A percentile compares a stretch with the other conserved stretches of the same genome.
Evolutionary conservation across 2,797 vertebrate species (phyloP).

Genomic region (Prionace glauca): DNA sequence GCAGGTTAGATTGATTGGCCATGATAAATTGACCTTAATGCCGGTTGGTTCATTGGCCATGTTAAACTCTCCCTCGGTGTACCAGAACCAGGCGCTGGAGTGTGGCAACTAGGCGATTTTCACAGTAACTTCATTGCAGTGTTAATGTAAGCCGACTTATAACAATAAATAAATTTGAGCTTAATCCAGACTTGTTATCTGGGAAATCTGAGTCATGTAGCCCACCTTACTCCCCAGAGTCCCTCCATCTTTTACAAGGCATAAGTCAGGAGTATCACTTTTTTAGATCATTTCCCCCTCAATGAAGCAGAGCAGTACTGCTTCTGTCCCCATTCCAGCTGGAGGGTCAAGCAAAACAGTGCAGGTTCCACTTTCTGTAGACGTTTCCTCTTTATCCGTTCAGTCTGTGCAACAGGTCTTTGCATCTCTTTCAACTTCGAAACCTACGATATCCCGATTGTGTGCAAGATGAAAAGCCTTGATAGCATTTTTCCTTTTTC

Average conservation of each 20-base stretch:
- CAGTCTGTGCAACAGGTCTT: slow-evolving; percentile 52
- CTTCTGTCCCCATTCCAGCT: slow-evolving; percentile 63
- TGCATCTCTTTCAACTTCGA: slow-evolving; percentile 61
- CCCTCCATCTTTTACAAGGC: neutral
- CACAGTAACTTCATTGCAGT: no score
- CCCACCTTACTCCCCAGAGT: neutral
- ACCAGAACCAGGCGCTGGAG: no score
- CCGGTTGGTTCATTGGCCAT: no score
- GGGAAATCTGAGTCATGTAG: neutral
- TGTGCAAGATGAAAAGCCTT: no score
- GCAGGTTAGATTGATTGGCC: no score
- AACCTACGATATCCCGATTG: slow-evolving; percentile 44
- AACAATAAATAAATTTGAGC: no score
- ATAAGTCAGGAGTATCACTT: neutral
- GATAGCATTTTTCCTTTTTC: no score
- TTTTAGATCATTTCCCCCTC: slow-evolving; percentile 26
- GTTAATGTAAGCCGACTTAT: no score
- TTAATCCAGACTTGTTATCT: neutral
- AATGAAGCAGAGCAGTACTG: slow-evolving; percentile 57
- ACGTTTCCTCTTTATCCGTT: slow-evolving; percentile 69
- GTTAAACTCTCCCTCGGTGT: no score
- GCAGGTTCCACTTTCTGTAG: slow-evolving; percentile 60
- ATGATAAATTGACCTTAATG: no score
- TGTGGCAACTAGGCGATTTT: no score
- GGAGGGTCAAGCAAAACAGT: slow-evolving; percentile 59